Percentiles rank a stretch among this genome's conserved stretches.
Evolutionary conservation across 1,140 invertebrate species (phyloP).

Genomic region (Drosophila kanapiae): DNA sequence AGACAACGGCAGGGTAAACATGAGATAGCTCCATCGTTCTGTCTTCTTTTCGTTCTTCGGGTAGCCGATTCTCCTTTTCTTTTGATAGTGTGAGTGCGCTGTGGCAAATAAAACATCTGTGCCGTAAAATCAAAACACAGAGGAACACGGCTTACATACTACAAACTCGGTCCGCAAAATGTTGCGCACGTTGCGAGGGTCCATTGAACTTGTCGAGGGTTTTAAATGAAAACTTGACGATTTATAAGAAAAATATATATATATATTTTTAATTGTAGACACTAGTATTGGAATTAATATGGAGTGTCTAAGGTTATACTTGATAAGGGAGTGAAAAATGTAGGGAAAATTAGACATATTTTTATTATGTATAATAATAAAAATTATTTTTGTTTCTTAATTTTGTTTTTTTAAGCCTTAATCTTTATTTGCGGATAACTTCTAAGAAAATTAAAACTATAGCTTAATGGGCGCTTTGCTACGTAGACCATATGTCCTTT

Average conservation of each 20-base stretch:
- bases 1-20: conserved; percentile 54
- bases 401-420: too few relatives aligned
- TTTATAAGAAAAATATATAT: too few relatives aligned
- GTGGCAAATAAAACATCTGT: conserved; percentile 79
- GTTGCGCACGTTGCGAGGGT: conserved; percentile 38
- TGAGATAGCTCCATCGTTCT: conserved; percentile 22
- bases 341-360: too few relatives aligned
- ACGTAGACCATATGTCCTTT: too few relatives aligned
- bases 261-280: too few relatives aligned
- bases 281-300: too few relatives aligned
- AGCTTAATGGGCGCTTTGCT: too few relatives aligned
- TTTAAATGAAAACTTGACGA: too few relatives aligned
- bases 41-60: conserved; percentile 4
- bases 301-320: fast-evolving
- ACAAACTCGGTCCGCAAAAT: conserved; percentile 53
- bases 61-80: conserved; percentile 13
- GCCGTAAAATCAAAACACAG: conserved; percentile 78
- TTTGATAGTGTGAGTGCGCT: conserved; percentile 23
- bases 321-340: too few relatives aligned
- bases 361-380: neutral
- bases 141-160: conserved; percentile 48
- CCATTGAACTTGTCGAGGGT: neutral
- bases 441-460: too few relatives aligned
- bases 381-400: too few relatives aligned
- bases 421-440: too few relatives aligned